phyloP scores from a whole-genome alignment of 1,140 invertebrate species.

The Drosophila teissieri region DNA sequence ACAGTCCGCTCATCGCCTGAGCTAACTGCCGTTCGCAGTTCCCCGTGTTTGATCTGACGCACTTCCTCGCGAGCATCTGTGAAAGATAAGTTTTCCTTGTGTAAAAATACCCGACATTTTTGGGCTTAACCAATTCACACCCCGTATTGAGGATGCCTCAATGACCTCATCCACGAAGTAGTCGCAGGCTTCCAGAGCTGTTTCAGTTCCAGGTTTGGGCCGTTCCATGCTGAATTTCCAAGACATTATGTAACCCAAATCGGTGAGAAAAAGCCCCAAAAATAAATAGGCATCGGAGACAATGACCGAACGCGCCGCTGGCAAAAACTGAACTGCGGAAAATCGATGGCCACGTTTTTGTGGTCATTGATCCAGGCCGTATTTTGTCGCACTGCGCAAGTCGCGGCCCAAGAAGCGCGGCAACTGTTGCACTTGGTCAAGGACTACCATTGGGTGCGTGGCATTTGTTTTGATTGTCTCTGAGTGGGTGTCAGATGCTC shows the following conservation, averaged over 20 bases:
- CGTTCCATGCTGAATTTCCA: constrained; percentile 79
- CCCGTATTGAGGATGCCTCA: constrained; percentile 53
- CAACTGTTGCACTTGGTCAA: constrained; percentile 70
- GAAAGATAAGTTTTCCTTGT: not conserved
- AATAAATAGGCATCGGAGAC: constrained; percentile 13
- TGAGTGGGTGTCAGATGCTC: constrained; percentile 18
- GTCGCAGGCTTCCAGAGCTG: constrained; percentile 88
- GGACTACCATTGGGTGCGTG: constrained; percentile 17
- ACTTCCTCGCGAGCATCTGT: constrained; percentile 90
- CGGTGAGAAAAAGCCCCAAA: constrained; percentile 1
- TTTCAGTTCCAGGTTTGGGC: constrained; percentile 85
- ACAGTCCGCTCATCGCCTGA: constrained; percentile 88
- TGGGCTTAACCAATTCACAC: constrained; percentile 40
- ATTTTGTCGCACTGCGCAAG: constrained; percentile 65
- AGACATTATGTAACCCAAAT: constrained; percentile 66
- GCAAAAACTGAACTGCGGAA: constrained; percentile 61
- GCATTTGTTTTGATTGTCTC: constrained; percentile 4
- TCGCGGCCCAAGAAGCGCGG: constrained; percentile 33
- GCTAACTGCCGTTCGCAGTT: constrained; percentile 89
- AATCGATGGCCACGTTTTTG: constrained; percentile 64
- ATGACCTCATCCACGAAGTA: constrained; percentile 89
- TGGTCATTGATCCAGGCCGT: constrained; percentile 64
- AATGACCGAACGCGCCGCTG: constrained; percentile 27
- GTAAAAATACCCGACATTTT: constrained; percentile 25
- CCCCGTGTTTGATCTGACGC: constrained; percentile 88